Base-by-base conservation (phyloP, 2,113 vertebrate species). In the Chaetorhynchus papuensis region DNA sequence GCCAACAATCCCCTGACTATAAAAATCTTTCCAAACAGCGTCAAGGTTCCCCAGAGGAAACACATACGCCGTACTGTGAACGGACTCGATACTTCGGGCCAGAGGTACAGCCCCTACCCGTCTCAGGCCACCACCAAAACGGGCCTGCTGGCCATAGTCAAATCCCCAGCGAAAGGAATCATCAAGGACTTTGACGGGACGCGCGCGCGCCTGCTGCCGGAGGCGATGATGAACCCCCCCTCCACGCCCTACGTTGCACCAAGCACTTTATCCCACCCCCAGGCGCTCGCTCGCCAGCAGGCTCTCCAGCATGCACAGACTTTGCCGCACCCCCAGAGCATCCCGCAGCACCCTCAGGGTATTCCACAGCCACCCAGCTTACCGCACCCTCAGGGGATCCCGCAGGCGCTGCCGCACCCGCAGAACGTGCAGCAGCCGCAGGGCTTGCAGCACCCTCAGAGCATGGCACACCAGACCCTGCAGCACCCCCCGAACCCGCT, bases 11-110 rank as follows among this genome's bases (percentile, higher is more conserved):
- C 99, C 88, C 98, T 99, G 98, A 99, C 99, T 96, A 99, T 99
- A 97, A 99, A 99, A 98, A 99, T 99, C 97, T 99, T 99, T 79
- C 99, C 99, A 95, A 99, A 99, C 98, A 99, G 99, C 92, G 98
- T 99, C 98, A 99, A 99, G 98, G 99, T 99, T 97, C 99, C 99
- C 94, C 99, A 99, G 98, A 97, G 99, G 98, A 99, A 99, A 98
- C 99, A 99, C 98, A 98, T 99, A 94, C 99, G 99, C 81, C 99
- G 99, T 92, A 99, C 99, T 59, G 99, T 99, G 97, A 99, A 99
- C 98, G 99, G 99, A 96, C 98, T 99, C 79, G 99, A 99, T 97
- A 99, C 99, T 66, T 99, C 99, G 49, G 99, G 99, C 96, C 99
- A 99, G 97, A 99, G 99, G 98, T 99, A 99, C 98, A 99, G 99